These are phyloP conservation scores for Eufriesea mexicana DNA, from an alignment of 1,140 invertebrate genomes.

Conservation along the genomic window DNA sequence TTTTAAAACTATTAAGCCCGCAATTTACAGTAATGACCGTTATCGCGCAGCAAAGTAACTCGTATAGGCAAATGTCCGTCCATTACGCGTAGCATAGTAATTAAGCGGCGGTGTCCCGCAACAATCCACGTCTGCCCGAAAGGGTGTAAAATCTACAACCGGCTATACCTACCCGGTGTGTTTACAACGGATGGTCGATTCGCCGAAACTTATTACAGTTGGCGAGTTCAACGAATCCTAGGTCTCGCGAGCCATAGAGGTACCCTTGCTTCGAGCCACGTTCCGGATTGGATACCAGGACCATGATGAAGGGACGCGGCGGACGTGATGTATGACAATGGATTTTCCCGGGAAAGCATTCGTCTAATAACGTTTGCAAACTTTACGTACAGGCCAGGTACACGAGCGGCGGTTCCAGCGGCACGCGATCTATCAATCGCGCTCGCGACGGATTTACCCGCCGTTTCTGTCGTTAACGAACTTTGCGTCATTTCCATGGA, in stretches of 20 bases:
- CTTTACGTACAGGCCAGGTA: constrained; percentile 2
- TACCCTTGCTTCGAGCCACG: background rate
- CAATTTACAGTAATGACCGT: constrained; percentile 48
- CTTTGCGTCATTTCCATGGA: background rate
- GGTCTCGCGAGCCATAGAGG: background rate
- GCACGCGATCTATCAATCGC: constrained; percentile 31
- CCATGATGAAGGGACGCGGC: constrained; percentile 38
- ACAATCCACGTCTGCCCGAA: constrained; percentile 59
- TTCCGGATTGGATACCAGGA: background rate
- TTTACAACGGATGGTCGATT: constrained; percentile 63
- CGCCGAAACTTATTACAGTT: constrained; percentile 57
- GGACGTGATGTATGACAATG: constrained; percentile 32
- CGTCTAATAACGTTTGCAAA: constrained; percentile 50
- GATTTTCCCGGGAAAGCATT: constrained; percentile 22
- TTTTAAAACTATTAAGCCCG: constrained; percentile 54
- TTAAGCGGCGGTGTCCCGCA: constrained; percentile 66
- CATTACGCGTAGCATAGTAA: constrained; percentile 59
- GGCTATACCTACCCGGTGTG: constrained; percentile 14
- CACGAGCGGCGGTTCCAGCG: background rate
- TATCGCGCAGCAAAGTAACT: constrained; percentile 60
- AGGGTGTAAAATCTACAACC: constrained; percentile 60
- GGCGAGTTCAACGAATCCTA: constrained; percentile 43
- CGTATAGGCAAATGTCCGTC: constrained; percentile 59
- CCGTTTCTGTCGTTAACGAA: background rate
- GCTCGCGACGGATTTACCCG: background rate